phyloP scores from a whole-genome alignment of 2,888 invertebrate species.

The Nipponacmea schrenckii region DNA sequence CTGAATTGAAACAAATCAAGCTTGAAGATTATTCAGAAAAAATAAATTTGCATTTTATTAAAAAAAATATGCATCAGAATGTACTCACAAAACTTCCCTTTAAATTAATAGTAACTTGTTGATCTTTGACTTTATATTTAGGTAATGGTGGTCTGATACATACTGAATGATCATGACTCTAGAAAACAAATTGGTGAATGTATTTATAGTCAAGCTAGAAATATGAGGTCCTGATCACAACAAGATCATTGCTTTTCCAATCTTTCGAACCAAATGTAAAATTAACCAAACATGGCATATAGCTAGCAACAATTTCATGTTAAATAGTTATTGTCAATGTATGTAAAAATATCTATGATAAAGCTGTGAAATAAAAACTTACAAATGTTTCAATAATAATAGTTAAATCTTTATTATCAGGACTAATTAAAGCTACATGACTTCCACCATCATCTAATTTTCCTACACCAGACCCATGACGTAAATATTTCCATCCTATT shows the following conservation, averaged over 20 bases:
- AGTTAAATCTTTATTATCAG: slow-evolving; percentile 60
- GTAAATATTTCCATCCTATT: slow-evolving; percentile 64
- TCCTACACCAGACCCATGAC: slow-evolving; percentile 61
- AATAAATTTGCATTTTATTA: no score
- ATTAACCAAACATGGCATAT: no score
- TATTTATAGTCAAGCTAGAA: no score
- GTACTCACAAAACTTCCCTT: slow-evolving; percentile 51
- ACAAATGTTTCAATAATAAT: slow-evolving; percentile 69
- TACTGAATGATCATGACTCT: slow-evolving; percentile 55
- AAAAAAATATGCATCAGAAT: no score
- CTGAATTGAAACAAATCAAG: slow-evolving; percentile 27
- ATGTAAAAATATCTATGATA: not conserved
- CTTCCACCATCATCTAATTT: slow-evolving; percentile 62
- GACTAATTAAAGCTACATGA: slow-evolving; percentile 62
- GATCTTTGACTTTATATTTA: slow-evolving; percentile 45
- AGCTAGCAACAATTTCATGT: no score
- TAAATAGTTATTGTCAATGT: no score
- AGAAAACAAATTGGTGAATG: slow-evolving; percentile 31
- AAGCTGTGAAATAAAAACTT: slow-evolving; percentile 22
- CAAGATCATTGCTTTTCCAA: no score
- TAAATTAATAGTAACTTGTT: slow-evolving; percentile 48
- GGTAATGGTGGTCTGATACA: slow-evolving; percentile 57
- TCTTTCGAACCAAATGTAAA: no score
- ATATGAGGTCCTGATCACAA: no score
- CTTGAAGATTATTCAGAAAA: not conserved